Evolutionary conservation across 2,888 invertebrate genomes (phyloP), one percentile per base, ranked within the genome.

Genomic region (Cynaeus angustus): DNA sequence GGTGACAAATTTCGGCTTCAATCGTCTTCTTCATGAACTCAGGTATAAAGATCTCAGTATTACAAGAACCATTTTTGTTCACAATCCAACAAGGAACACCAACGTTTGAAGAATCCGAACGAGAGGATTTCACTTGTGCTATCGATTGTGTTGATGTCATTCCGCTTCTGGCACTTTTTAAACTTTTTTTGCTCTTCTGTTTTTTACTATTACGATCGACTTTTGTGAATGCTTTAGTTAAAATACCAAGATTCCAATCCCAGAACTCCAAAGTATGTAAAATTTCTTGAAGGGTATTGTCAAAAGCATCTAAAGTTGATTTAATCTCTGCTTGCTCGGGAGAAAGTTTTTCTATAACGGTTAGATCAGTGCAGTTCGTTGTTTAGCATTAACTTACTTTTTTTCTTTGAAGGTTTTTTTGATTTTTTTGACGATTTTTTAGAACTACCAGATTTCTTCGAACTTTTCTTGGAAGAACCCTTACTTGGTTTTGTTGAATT

Each of bases 211-310:
- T 28, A 21, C 45, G 30, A 21, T 33, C 13, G 1, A 21, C 30
- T 37, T 48, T 52, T 1, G 26, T 12, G 45, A 43, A 67, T 2
- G 52, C 61, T 46, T 61, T 53, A 3, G 12, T 53, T 12, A 61
- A 7, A 6, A 50, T 13, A 10, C 16, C 28, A 53, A 69, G 72
- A 67, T 71, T 76, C 45, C 75, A 74, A 68, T 83, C 80, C 83
- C 83, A 83, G 74, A 73, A 75, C 65, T 83, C 78, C 10, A 79
- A 68, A 13, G 77, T 71, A 28, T 81, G 79, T 7, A 78, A 9
- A 3, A 80, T 75, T 48, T 78, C 76, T 13, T 58, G 59, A 41
- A 74, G 58, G 4, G 77, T 62, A 12, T 56, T 38, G 59, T 79
- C 78, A 30, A 78, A 82, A 13, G 62, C 41, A 9, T 77, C 76